Evolutionary conservation across 2,113 vertebrate genomes (phyloP), one percentile per base, ranked within the genome.

Genomic region (Telmatochromis bifrenatus): DNA sequence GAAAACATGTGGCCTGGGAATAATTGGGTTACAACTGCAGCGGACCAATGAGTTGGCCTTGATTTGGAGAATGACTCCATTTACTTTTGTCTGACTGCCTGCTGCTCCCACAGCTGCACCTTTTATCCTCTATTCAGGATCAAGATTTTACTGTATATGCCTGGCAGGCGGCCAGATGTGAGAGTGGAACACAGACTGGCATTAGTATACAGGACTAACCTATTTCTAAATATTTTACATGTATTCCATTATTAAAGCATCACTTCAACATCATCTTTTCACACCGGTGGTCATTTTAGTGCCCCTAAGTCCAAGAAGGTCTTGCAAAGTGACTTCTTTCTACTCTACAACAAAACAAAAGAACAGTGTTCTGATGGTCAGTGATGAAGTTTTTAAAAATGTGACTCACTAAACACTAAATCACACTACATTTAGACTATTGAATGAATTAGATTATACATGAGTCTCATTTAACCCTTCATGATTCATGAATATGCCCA

Each of bases 1-100:
- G 17, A 91, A 87, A 95, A 94, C 93, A 94, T 92, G 91, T 93
- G 93, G 91, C 85, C 85, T 89, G 91, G 88, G 90, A 93, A 82
- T 91, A 93, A 94, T 91, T 90, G 87, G 85, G 89, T 92, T 94
- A 93, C 90, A 88, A 92, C 82, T 88, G 80, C 81, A 89, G 86
- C 85, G 35, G 92, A 83, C 90, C 85, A 62, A 68, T 53, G 70
- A 91, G 62, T 79, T 93, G 93, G 92, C 90, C 93, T 87, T 88
- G 77, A 89, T 94, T 91, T 87, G 39, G 45, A 91, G 89, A 94
- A 93, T 89, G 85, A 91, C 86, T 92, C 84, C 85, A 89, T 94
- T 94, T 93, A 88, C 82, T 86, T 91, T 87, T 86, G 89, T 87
- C 85, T 91, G 87, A 87, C 85, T 87, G 90, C 87, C 89, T 85